Evolutionary conservation across 1,140 invertebrate genomes (phyloP), one percentile per base, ranked within the genome.

Genomic region (Schlechtendalia chinensis): DNA sequence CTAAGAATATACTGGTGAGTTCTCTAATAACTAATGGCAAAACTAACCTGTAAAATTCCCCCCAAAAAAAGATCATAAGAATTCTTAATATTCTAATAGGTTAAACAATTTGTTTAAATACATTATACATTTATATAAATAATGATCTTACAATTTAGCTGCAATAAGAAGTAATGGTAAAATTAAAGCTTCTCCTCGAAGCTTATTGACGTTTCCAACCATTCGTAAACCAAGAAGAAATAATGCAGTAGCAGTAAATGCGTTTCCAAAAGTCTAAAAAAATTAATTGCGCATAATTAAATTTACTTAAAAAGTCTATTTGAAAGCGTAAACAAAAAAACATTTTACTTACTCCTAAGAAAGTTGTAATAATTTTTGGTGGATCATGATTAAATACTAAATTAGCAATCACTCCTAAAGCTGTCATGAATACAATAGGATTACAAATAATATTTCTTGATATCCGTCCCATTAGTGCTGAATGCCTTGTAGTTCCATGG

Each of bases 351-450:
- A 93, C 92, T 83, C 92, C 89, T 63, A 97, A 87, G 82, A 96
- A 90, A 58, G 90, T 90, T 82, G 90, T 88, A 14, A 98, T 86
- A 81, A 93, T 89, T 27, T 88, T 83, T 12, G 96, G 96, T 47
- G 97, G 83, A 14, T 90, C 87, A 83, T 95, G 91, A 59, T 90
- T 89, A 85, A 96, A 96, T 14, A 91, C 85, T 80, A 96, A 88
- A 86, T 98, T 98, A 19, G 94, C 94, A 74, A 91, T 85, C 12
- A 98, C 92, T 1, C 96, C 96, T 22, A 97, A 85, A n/a, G 94
- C 86, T 1, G 96, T 98, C 95, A 98, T 97, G 17, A 96, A 89
- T 17, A 98, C 89, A 72, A 98, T 90, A 1, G 97, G 97, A 88
- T 98, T 98, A 2, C 91, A 88, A 65, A 93, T 88, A 63, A 97